Evolutionary conservation across 2,888 invertebrate genomes (phyloP), one percentile per base, ranked within the genome.

Genomic region (Nemapogon koenigi): DNA sequence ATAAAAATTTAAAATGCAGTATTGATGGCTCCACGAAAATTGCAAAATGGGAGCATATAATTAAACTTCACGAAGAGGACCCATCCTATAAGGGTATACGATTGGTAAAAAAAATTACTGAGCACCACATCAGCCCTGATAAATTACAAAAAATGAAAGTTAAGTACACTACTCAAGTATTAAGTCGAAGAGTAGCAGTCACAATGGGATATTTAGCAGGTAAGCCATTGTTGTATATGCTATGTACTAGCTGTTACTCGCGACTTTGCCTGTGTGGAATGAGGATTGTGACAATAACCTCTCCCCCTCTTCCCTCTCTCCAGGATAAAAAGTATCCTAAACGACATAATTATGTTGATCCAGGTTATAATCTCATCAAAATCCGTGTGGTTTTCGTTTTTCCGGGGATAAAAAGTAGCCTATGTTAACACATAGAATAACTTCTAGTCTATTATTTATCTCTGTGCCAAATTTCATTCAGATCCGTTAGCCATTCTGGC

Each of bases 151-250:
- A 41, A 42, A 44, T 42, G 42, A 42, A 38, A 52, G 51, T 19
- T n/a, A 35, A 2, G 52, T 51, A 2, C n/a, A n/a, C n/a, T n/a
- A 40, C 50, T 6, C 51, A 56, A 41, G 2, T 54, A 4, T 50
- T 56, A 19, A 56, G 52, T 16, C 51, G 50, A 26, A 48, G 48
- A 29, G 46, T 53, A 4, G 50, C 7, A 22, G 6, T 22, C 6
- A 22, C 6, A 6, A 22, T 22, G 22, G 22, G 22, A 22, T 22
- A 7, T 22, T 22, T 22, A 22, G 22, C 22, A 7, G 22, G 22
- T 22, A 10, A 22, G 22, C 10, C 6, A 22, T 7, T 8, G 22
- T 7, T 7, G 7, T 7, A 22, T 22, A 22, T 7, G 10, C 10
- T n/a, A n/a, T 7, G 10, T 6, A 22, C 7, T 8, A 22, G 10